phyloP scores from a whole-genome alignment of 2,797 vertebrate genomes.

The Enteromius afrohamiltoni region DNA sequence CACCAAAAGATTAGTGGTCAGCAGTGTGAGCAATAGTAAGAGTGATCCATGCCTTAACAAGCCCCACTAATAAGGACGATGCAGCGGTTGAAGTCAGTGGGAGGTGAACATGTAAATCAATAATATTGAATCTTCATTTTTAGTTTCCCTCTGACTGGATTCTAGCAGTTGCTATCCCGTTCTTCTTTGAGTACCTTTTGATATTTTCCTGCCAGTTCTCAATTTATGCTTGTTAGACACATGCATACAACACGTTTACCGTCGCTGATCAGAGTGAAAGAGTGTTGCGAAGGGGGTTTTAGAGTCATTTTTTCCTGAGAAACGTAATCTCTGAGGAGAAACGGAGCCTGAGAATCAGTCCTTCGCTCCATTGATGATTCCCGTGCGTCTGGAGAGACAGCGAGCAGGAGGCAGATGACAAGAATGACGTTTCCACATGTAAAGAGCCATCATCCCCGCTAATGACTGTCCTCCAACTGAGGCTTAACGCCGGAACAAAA shows the following conservation, averaged over 20 bases:
- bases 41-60: slow-evolving; percentile 9
- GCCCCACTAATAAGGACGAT: slow-evolving; percentile 4
- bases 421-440: slow-evolving; percentile 41
- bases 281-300: background rate
- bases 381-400: slow-evolving; percentile 5
- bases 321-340: slow-evolving; percentile 32
- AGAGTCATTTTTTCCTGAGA: background rate
- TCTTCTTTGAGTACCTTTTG: background rate
- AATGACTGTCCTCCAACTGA: slow-evolving; percentile 55
- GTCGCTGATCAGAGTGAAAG: slow-evolving; percentile 44
- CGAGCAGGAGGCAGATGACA: slow-evolving; percentile 43
- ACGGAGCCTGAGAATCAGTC: slow-evolving; percentile 9
- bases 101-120: slow-evolving; percentile 21
- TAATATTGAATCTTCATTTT: slow-evolving; percentile 21
- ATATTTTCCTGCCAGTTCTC: slow-evolving; percentile 10
- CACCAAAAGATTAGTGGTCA: background rate
- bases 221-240: background rate
- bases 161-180: background rate
- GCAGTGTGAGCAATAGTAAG: slow-evolving; percentile 1
- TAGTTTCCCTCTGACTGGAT: background rate
- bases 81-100: background rate
- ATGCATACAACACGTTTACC: background rate
- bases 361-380: slow-evolving; percentile 31
- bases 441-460: slow-evolving; percentile 51
- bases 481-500: slow-evolving; percentile 37